These are phyloP conservation scores for Chitala chitala DNA, from an alignment of 2,113 vertebrate species.

Conservation along the genomic window DNA sequence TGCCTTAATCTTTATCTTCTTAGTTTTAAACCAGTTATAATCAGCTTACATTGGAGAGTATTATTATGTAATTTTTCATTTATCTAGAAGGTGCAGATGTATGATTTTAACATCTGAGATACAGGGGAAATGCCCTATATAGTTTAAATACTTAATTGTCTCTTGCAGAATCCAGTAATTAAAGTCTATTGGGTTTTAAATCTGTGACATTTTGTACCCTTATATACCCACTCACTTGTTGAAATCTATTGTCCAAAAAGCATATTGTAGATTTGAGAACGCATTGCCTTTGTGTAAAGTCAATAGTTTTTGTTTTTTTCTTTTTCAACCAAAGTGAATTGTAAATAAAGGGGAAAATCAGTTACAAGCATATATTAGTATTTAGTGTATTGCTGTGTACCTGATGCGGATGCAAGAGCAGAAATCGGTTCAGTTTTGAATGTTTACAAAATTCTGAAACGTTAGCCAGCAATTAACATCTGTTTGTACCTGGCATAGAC, in stretches of 20 bases:
- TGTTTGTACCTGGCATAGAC: not conserved
- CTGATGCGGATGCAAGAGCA: not conserved
- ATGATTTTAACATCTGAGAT: not conserved
- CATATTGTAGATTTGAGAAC: too few relatives aligned
- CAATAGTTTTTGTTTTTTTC: too few relatives aligned
- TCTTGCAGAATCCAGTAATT: slow-evolving; percentile 7
- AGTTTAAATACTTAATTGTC: not conserved
- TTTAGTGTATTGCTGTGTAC: not conserved
- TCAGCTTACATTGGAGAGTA: not conserved
- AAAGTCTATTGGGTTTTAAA: not conserved
- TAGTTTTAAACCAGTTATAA: slow-evolving; percentile 4
- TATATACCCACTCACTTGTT: too few relatives aligned
- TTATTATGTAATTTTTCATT: not conserved
- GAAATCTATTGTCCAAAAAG: too few relatives aligned
- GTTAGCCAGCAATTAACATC: not conserved
- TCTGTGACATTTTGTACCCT: slow-evolving; percentile 11
- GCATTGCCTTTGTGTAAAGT: too few relatives aligned
- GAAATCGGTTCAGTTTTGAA: not conserved
- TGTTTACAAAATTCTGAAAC: not conserved
- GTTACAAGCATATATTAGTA: too few relatives aligned
- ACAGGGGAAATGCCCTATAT: too few relatives aligned
- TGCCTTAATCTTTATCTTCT: slow-evolving; percentile 15
- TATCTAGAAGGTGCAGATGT: not conserved
- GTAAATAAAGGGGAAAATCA: too few relatives aligned
- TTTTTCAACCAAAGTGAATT: too few relatives aligned